Percentiles rank a stretch among this genome's conserved stretches.
Conservation (phyloP, 2,888 invertebrate genomes). For the Tetropium fuscum region DNA sequence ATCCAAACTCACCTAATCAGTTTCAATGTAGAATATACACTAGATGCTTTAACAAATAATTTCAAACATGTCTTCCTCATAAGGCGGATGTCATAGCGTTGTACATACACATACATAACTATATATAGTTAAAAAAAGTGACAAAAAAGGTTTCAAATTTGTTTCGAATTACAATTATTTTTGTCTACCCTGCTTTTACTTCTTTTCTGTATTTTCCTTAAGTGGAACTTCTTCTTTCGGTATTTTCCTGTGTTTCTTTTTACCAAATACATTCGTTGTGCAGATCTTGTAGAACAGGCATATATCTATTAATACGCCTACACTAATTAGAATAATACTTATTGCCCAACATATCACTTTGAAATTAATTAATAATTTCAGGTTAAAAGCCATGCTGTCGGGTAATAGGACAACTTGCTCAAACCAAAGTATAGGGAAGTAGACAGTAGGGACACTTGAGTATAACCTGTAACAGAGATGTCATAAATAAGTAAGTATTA, state of each 20-base stretch:
- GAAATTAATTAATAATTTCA: slow-evolving; percentile 68
- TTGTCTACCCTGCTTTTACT: no score
- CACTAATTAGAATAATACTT: slow-evolving; percentile 44
- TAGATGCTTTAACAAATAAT: no score
- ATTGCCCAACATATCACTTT: slow-evolving; percentile 59
- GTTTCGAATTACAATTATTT: no score
- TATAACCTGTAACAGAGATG: slow-evolving; percentile 72
- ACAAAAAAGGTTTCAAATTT: no score
- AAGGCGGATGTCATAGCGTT: no score
- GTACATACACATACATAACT: no score
- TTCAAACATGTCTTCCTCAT: no score
- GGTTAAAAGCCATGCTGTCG: slow-evolving; percentile 68
- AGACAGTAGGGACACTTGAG: slow-evolving; percentile 74
- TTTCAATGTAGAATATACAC: no score
- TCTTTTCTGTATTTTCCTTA: no score
- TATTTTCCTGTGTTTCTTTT: slow-evolving; percentile 19
- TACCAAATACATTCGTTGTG: slow-evolving; percentile 38
- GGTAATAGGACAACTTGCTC: slow-evolving; percentile 76
- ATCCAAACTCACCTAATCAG: no score
- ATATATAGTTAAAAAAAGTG: no score
- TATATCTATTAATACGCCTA: slow-evolving; percentile 33
- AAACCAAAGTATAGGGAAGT: slow-evolving; percentile 85
- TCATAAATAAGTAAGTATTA: no score
- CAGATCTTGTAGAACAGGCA: slow-evolving; percentile 45
- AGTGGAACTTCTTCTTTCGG: slow-evolving; percentile 44